A percentile compares a stretch with the other conserved stretches of the same genome.
phyloP scores from a whole-genome alignment of 2,888 invertebrate species.

The Lepidonotus clava region DNA sequence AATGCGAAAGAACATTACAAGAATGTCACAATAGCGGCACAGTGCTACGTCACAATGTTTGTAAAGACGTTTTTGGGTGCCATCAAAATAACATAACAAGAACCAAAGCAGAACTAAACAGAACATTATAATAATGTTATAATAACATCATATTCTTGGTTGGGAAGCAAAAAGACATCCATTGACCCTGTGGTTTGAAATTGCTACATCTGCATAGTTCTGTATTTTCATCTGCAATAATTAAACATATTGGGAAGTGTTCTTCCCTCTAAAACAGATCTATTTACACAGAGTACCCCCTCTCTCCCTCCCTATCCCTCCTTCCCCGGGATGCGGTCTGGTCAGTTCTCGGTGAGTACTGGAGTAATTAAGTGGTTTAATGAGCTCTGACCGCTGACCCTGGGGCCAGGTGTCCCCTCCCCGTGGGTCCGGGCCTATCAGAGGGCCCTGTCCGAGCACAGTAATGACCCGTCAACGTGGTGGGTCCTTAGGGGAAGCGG shows the following conservation, averaged over 20 bases:
- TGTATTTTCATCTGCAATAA: not conserved
- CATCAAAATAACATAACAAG: too few species aligned
- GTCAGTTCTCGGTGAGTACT: not conserved
- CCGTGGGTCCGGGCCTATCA: not conserved
- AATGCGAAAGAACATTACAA: too few species aligned
- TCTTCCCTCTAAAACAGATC: not conserved
- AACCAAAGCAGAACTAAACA: too few species aligned
- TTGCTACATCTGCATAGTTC: not conserved
- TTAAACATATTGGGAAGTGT: not conserved
- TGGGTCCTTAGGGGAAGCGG: not conserved
- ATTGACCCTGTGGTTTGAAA: not conserved
- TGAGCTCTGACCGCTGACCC: not conserved
- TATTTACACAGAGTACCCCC: not conserved
- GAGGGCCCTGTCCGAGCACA: not conserved
- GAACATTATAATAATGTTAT: too few species aligned
- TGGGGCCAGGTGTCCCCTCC: not conserved
- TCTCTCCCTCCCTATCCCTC: too few species aligned
- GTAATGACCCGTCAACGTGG: not conserved
- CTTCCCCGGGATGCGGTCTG: too few species aligned
- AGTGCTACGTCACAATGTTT: too few species aligned
- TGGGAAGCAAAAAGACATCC: too few species aligned
- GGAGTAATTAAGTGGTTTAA: conserved; percentile 15
- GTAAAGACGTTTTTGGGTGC: too few species aligned
- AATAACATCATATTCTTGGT: too few species aligned
- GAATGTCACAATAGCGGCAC: too few species aligned